These are phyloP conservation scores for Thalassaphorura encarpata DNA, from an alignment of 1,140 invertebrate genomes.

Conservation along the genomic window DNA sequence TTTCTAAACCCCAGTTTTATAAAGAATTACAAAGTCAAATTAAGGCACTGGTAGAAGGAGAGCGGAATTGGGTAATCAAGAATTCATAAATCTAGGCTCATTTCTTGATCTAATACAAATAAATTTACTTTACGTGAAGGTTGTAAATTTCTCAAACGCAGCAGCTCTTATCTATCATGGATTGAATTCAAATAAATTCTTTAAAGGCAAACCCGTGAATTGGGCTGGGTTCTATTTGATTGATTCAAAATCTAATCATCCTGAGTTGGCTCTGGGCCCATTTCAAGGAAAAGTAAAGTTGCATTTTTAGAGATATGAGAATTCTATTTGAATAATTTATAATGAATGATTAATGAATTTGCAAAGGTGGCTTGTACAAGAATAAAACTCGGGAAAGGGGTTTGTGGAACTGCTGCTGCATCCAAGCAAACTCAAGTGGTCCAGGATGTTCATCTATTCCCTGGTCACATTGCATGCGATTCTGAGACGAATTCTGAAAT, in stretches of 20 bases:
- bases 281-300: constrained; percentile 28
- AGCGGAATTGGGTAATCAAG: constrained; percentile 14
- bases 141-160: constrained; percentile 23
- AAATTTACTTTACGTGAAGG: constrained; percentile 5
- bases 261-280: constrained; percentile 16
- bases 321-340: background rate
- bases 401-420: constrained; percentile 26
- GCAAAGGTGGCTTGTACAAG: constrained; percentile 22
- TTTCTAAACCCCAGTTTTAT: constrained; percentile 17
- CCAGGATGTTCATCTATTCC: constrained; percentile 24
- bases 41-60: constrained; percentile 4
- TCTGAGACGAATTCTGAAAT: constrained; percentile 21
- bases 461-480: constrained; percentile 30
- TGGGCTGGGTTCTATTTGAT: constrained; percentile 26
- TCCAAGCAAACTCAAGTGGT: constrained; percentile 18
- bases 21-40: constrained; percentile 11
- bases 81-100: background rate
- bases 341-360: background rate
- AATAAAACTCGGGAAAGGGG: constrained; percentile 26
- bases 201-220: constrained; percentile 5
- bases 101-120: too few relatives aligned
- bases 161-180: constrained; percentile 24
- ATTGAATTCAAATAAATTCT: constrained; percentile 14
- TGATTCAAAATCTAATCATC: background rate
- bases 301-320: background rate